Evolutionary conservation across 2,888 invertebrate genomes (phyloP).

Genomic region (Diploptera punctata): DNA sequence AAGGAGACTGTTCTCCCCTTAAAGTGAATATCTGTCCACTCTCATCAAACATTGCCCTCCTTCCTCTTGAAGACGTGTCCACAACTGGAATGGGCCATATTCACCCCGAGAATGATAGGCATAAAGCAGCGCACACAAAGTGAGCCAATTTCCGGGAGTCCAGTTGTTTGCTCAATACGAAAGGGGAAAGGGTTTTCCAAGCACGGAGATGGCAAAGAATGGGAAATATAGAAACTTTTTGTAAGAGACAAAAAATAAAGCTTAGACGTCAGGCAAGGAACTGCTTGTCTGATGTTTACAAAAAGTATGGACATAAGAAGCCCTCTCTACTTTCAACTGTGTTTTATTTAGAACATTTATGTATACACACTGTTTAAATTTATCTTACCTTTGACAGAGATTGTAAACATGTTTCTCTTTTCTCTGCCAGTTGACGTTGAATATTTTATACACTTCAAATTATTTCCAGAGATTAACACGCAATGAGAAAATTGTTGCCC

Average conservation of each 20-base stretch:
- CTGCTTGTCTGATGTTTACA: not conserved
- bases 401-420: too few relatives aligned
- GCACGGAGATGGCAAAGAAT: not conserved
- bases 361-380: too few relatives aligned
- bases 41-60: constrained; percentile 9
- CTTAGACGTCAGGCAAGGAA: not conserved
- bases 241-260: not conserved
- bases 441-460: too few relatives aligned
- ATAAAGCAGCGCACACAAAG: constrained; percentile 13
- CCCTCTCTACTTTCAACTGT: not conserved
- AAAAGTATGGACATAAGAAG: not conserved
- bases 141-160: constrained; percentile 27
- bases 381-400: too few relatives aligned
- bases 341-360: too few relatives aligned
- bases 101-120: not conserved
- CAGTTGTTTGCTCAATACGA: constrained; percentile 28
- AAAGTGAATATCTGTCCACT: constrained; percentile 14
- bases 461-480: too few relatives aligned
- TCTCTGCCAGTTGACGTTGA: too few relatives aligned
- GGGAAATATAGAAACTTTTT: not conserved
- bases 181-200: constrained; percentile 12
- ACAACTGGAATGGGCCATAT: constrained; percentile 11
- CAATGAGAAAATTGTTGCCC: too few relatives aligned
- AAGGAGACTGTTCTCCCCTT: not conserved
- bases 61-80: constrained; percentile 8